Percentiles rank a stretch among this genome's conserved stretches.
These are phyloP conservation scores for Meloidogyne floridensis DNA, from an alignment of 1,140 invertebrate genomes.

Conservation along the genomic window DNA sequence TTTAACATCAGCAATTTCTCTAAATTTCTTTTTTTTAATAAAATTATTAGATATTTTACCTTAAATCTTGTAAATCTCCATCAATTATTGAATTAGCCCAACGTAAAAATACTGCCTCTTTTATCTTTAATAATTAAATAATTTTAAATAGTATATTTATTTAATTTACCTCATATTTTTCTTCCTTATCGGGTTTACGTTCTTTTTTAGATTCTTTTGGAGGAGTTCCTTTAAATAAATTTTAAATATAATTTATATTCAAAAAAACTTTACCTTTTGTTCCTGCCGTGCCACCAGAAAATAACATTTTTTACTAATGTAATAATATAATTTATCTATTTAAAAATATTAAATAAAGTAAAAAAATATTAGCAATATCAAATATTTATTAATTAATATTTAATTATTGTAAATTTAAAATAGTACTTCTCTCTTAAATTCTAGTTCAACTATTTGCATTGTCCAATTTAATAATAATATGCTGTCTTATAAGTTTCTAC, in stretches of 20 bases:
- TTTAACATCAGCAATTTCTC: constrained; percentile 54
- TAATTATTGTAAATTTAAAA: too few relatives aligned
- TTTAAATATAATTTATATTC: neutral
- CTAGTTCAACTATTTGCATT: too few relatives aligned
- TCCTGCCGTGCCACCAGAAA: neutral
- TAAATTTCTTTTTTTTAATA: constrained; percentile 31
- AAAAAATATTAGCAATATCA: too few relatives aligned
- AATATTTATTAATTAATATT: too few relatives aligned
- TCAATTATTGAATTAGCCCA: constrained; percentile 60
- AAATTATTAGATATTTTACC: neutral
- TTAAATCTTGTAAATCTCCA: constrained; percentile 34
- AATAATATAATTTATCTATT: neutral
- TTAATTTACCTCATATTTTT: constrained; percentile 25
- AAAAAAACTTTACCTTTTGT: constrained; percentile 15
- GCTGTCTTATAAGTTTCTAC: too few relatives aligned
- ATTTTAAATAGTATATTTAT: constrained; percentile 34
- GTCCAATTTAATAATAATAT: too few relatives aligned
- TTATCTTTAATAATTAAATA: constrained; percentile 52
- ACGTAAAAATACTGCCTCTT: constrained; percentile 59
- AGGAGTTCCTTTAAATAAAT: constrained; percentile 24
- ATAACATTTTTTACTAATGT: constrained; percentile 12
- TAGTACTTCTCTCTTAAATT: too few relatives aligned
- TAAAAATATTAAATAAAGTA: too few relatives aligned
- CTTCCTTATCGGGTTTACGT: constrained; percentile 30
- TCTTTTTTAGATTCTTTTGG: constrained; percentile 36